These are phyloP conservation scores for Polypterus senegalus DNA, from an alignment of 2,113 vertebrate species.

Conservation along the genomic window DNA sequence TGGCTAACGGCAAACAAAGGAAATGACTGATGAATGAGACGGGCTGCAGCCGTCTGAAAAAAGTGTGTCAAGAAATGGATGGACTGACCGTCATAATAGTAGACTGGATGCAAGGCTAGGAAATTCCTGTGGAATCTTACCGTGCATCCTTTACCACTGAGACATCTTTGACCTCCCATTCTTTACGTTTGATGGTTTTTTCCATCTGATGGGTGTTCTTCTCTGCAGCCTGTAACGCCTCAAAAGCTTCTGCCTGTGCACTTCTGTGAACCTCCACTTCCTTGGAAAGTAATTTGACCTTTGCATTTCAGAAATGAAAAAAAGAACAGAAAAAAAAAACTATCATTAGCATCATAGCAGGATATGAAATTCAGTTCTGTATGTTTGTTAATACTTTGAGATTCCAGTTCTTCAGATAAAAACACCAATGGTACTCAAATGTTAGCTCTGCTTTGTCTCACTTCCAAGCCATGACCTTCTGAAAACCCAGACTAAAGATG, in stretches of 20 bases:
- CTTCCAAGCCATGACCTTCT: too few species aligned
- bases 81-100: too few species aligned
- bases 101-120: too few species aligned
- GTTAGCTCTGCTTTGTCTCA: too few species aligned
- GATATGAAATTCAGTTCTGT: too few species aligned
- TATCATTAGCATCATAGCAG: not conserved
- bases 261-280: constrained; percentile 40
- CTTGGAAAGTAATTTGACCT: constrained; percentile 52
- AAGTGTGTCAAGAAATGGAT: too few species aligned
- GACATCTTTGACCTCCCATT: constrained; percentile 38
- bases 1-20: too few species aligned
- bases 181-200: constrained; percentile 30
- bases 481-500: not conserved
- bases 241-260: constrained; percentile 25
- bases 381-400: too few species aligned
- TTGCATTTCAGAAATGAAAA: constrained; percentile 4
- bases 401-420: too few species aligned
- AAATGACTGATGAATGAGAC: too few species aligned
- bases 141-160: constrained; percentile 42
- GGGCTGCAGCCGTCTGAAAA: too few species aligned
- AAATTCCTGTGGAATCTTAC: constrained; percentile 25
- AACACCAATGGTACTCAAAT: too few species aligned
- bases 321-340: not conserved
- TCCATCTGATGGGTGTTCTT: constrained; percentile 29
- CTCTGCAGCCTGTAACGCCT: constrained; percentile 38